phyloP scores from a whole-genome alignment of 1,140 invertebrate genomes.

The Epicauta chinensis region DNA sequence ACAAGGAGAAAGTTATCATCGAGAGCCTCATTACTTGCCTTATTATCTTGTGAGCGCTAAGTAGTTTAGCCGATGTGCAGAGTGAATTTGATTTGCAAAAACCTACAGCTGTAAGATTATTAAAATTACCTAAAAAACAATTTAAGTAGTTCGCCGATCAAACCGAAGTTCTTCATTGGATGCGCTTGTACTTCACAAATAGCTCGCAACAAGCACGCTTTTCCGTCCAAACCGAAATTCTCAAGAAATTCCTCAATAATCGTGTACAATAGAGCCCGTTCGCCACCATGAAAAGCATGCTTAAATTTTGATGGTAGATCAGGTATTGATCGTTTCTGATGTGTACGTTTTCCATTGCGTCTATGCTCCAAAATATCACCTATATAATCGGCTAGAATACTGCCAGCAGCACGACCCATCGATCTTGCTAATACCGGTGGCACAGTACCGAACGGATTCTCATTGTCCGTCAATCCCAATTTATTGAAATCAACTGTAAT shows the following conservation, averaged over 20 bases:
- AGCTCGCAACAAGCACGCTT: constrained; percentile 71
- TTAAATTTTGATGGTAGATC: constrained; percentile 21
- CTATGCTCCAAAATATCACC: constrained; percentile 59
- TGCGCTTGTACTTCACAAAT: constrained; percentile 81
- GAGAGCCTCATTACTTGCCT: too few species aligned
- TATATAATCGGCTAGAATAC: constrained; percentile 58
- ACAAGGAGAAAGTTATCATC: too few species aligned
- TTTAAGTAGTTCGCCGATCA: constrained; percentile 72
- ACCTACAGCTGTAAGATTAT: too few species aligned
- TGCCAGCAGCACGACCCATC: constrained; percentile 62
- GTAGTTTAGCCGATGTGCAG: too few species aligned
- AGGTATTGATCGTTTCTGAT: constrained; percentile 49
- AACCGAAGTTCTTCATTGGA: constrained; percentile 66
- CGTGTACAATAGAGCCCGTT: constrained; percentile 67
- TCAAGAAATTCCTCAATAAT: constrained; percentile 67
- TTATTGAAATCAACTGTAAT: constrained; percentile 74
- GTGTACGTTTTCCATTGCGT: constrained; percentile 36
- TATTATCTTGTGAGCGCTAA: too few species aligned
- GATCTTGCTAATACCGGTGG: constrained; percentile 63
- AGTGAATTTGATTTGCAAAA: too few species aligned
- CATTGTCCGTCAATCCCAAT: constrained; percentile 74
- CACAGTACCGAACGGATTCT: constrained; percentile 75
- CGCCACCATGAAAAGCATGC: constrained; percentile 66
- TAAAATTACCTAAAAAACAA: constrained; percentile 74
- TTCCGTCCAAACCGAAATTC: constrained; percentile 72